Base-by-base conservation (phyloP, 1,140 invertebrate genomes). In the Venustaconcha ellipsiformis region DNA sequence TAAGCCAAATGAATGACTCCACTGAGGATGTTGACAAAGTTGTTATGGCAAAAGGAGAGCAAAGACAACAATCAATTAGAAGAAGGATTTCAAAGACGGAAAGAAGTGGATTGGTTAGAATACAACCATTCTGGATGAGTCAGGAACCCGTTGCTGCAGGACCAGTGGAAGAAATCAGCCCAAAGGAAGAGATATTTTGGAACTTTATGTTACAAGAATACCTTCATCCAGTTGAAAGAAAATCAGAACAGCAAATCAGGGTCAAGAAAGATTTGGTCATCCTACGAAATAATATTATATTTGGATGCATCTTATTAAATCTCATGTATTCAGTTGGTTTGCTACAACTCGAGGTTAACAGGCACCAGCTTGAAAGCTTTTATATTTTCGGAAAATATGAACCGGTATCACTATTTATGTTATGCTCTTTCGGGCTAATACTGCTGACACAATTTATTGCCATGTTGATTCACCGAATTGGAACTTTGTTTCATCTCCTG, bases 401-500 rank as follows among this genome's bases (percentile, higher is more conserved):
- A 56, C 75, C 67, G 1, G 57, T 80, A 1, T 78, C 74, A 18
- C 55, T 78, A 13, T 48, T 77, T 13, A 82, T 91, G 20, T 78
- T 90, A 1, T 86, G 88, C 70, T 85, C 91, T 60, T 91, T 91
- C 79, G 83, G 84, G 20, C 26, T 89, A 0, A 83, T 90, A 57
- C 74, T 91, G 23, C 70, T 89, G 15, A 78, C 90, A 14, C 91
- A 91, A 76, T 87, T 91, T 75, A 62, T 90, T 17, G 89, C 88
- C 5, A 92, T 92, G 91, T 68, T 92, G 18, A 80, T 90, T 20
- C 91, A 92, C 79, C 79, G 91, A 15, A 99, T 99, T 89, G 97
- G 97, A 84, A 99, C 98, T 4, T 91, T 99, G 59, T 96, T 97
- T 0, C 98, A 99, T 88, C 98, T 99, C 82, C 92, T 99, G 83